phyloP scores from a whole-genome alignment of 2,888 invertebrate species.

The Meiosimyza platycephala region DNA sequence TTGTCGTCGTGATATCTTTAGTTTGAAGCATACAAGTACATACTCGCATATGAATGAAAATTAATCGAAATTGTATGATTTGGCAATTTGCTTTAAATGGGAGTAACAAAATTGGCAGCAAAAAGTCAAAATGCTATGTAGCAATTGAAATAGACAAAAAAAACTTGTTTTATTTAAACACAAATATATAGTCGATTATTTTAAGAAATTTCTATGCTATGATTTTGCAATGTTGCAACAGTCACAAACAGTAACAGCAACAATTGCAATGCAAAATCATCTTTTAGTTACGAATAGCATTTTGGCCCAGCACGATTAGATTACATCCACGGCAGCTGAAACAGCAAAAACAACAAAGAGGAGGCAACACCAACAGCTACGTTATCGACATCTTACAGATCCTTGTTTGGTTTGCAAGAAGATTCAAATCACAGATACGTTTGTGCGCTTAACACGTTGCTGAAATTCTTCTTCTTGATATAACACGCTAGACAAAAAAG shows the following conservation, averaged over 20 bases:
- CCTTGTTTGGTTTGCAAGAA: constrained; percentile 8
- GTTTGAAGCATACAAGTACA: background rate
- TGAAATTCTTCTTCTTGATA: constrained; percentile 3
- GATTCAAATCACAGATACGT: constrained; percentile 13
- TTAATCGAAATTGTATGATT: constrained; percentile 31
- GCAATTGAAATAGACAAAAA: background rate
- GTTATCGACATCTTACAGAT: constrained; percentile 13
- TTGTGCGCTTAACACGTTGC: constrained; percentile 13
- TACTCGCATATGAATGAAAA: constrained; percentile 19
- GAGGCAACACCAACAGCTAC: background rate
- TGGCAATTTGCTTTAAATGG: constrained; percentile 25
- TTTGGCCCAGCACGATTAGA: background rate
- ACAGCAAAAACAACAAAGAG: background rate
- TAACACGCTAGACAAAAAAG: too few species aligned
- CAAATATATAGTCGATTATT: background rate
- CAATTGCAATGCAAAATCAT: constrained; percentile 11
- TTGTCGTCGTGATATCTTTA: constrained; percentile 36
- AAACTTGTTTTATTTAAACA: background rate
- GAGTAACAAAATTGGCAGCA: background rate
- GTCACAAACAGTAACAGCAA: constrained; percentile 32
- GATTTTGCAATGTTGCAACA: constrained; percentile 50
- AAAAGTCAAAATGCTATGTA: constrained; percentile 16
- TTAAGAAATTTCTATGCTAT: constrained; percentile 11
- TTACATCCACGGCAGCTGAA: background rate
- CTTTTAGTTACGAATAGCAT: too few species aligned